Evolutionary conservation across 1,140 invertebrate genomes (phyloP), one percentile per base, ranked within the genome.

Genomic region (Bombus sylvicola): DNA sequence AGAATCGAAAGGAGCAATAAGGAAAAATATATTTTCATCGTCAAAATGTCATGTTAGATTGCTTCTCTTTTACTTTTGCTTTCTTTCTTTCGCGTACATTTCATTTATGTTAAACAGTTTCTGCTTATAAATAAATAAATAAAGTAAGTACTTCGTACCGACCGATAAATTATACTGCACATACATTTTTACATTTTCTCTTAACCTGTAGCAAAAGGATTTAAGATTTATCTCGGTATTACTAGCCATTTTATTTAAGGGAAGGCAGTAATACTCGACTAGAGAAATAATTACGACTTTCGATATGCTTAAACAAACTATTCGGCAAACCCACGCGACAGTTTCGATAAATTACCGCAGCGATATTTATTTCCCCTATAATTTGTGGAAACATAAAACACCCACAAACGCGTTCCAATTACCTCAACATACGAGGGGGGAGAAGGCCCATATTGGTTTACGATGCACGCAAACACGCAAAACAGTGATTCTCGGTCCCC

Each of bases 351-450:
- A 34, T 75, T 34, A 28, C 31, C 47, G 12, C 10, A 10, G 9
- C 73, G 1, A 74, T 34, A 53, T 34, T 25, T 25, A 53, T 28
- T 39, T 6, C 34, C 3, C 41, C 73, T 43, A 1, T 75, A 75
- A 75, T 75, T 43, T 34, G 41, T 53, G 22, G 47, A 53, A 75
- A 3, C 73, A 25, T 75, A 53, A 75, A 75, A 53, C 73, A 53
- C 73, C 75, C 31, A 69, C 78, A 15, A 68, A 9, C 64, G 31
- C 31, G 31, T n/a, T 31, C 28, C 59, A 78, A 79, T 43, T 69
- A 28, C 25, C 3, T 25, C 2, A 2, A 18, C 6, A 1, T 3
- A 4, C 43, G 25, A 1, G 2, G 2, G 3, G 2, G 15, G n/a
- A 34, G 59, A n/a, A 43, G 43, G 28, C 47, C 39, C 12, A 47